Percentiles rank a stretch among this genome's conserved stretches.
Evolutionary conservation across 2,113 vertebrate genomes (phyloP).

Genomic region (Hepsetus odoe): DNA sequence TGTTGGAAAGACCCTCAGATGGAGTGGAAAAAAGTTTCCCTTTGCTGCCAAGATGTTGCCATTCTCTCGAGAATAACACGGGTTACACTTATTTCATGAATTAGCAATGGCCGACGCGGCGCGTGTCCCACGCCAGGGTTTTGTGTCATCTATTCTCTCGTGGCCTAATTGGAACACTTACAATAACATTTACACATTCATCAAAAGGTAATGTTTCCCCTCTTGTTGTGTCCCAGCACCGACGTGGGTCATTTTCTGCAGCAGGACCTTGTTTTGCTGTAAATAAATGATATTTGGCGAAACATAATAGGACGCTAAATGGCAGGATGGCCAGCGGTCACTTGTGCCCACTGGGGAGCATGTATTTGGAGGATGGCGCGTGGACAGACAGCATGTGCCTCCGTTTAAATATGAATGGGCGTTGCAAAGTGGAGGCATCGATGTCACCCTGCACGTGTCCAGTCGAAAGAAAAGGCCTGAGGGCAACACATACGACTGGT

Average conservation of each 20-base stretch:
- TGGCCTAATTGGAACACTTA: conserved; percentile 69
- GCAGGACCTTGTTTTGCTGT: background rate
- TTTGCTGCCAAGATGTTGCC: background rate
- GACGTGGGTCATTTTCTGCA: conserved; percentile 60
- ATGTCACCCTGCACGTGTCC: conserved; percentile 72
- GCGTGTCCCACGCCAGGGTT: conserved; percentile 67
- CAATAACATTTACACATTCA: conserved; percentile 66
- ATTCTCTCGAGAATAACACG: conserved; percentile 27
- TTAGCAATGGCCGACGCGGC: conserved; percentile 51
- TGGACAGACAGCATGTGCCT: conserved; percentile 55
- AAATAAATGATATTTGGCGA: conserved; percentile 10
- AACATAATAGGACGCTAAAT: conserved; percentile 23
- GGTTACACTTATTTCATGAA: conserved; percentile 41
- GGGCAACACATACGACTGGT: conserved; percentile 61
- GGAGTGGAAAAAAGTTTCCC: background rate
- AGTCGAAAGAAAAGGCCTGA: conserved; percentile 58
- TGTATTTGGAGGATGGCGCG: conserved; percentile 25
- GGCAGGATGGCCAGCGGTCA: conserved; percentile 20
- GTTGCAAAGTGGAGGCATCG: conserved; percentile 63
- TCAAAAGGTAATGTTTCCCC: conserved; percentile 62
- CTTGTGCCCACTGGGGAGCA: conserved; percentile 31
- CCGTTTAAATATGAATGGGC: conserved; percentile 81
- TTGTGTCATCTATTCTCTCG: conserved; percentile 72
- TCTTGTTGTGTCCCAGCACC: background rate
- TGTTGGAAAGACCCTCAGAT: conserved; percentile 33